Evolutionary conservation across 2,113 vertebrate genomes (phyloP), one percentile per base, ranked within the genome.

Genomic region (Machaerirhynchus nigripectus): DNA sequence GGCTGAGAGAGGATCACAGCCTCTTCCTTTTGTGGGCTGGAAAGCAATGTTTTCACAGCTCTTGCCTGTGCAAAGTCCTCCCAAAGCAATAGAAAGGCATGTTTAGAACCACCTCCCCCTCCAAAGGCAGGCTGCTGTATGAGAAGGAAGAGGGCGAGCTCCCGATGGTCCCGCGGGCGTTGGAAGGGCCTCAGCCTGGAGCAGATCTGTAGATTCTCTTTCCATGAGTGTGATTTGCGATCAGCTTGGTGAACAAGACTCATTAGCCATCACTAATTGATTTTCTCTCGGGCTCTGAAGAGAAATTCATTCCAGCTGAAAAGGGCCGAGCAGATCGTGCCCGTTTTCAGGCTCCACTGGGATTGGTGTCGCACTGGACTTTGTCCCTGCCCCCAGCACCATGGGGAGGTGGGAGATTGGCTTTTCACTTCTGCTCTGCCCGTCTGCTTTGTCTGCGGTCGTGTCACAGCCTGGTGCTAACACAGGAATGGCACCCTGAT

Each of bases 21-120:
- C 71, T 97, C 91, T 93, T 96, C 76, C 92, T 95, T 63, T 75
- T 76, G 85, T 93, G 94, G 90, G 93, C 96, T 96, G 96, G 89
- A 96, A 95, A 93, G 86, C 80, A 85, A 87, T 26, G 73, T 95
- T 96, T 96, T 96, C 85, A 73, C 96, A 96, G 95, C 89, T 91
- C 64, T 33, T 93, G 97, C 97, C 95, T 94, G 87, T 96, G 95
- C 95, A 90, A 95, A 95, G 88, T 79, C 91, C 93, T 95, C 95
- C 83, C 95, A 94, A 88, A 97, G 98, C 95, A 97, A 98, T 93
- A 98, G 98, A 96, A 98, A 97, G 97, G 93, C 95, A 93, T 96
- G 93, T 86, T 95, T 96, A 90, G 97, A 97, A 97, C 90, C 96
- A 95, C 91, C 81, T 96, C 74, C 64, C 80, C 92, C 79, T 94